Base-by-base conservation (phyloP, 2,888 invertebrate species). In the Elgonia sp. region DNA sequence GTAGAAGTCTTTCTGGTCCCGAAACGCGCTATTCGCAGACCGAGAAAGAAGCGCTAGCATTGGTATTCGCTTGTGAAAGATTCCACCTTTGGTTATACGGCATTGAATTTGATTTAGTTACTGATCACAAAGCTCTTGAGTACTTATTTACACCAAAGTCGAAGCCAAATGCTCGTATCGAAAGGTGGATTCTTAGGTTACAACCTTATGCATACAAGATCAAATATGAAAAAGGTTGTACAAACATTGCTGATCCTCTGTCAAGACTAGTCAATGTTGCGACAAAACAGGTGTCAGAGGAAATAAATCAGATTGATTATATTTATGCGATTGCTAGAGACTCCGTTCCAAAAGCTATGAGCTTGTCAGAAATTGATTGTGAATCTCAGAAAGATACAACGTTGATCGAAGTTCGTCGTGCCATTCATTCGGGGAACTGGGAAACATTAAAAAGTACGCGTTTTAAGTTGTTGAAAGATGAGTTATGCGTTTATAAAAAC, bases 71-170 rank as follows among this genome's bases (percentile, higher is more conserved):
- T 3, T 75, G 67, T 18, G 89, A 84, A 92, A 67, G 63, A 53
- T 95, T 95, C 87, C 91, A 94, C 63, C n/a, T 16, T 16, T n/a
- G 16, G 53, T n/a, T 53, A n/a, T 67, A 67, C 37, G 42, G 46
- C 1, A 46, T 67, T 2, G 14, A 20, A 14, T 67, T 46, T 16
- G 67, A 67, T 12, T 21, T 67, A 8, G 21, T 67, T 8, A 90
- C 87, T 0, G 90, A 92, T 50, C 90, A 91, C 67, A 91, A 91
- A 77, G 93, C 95, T 0, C 87, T 95, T 10, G 90, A 92, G 21
- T 89, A 69, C 14, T 89, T 92, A 53, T 92, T 91, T 88, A 88
- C 82, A 6, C 86, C 86, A 70, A 29, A 9, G 39, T 89, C 90
- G 2, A 80, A 89, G 77, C 89, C 90, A 53, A 81, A 80, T 40